phyloP scores from a whole-genome alignment of 2,113 vertebrate genomes.

The Gallinago media region DNA sequence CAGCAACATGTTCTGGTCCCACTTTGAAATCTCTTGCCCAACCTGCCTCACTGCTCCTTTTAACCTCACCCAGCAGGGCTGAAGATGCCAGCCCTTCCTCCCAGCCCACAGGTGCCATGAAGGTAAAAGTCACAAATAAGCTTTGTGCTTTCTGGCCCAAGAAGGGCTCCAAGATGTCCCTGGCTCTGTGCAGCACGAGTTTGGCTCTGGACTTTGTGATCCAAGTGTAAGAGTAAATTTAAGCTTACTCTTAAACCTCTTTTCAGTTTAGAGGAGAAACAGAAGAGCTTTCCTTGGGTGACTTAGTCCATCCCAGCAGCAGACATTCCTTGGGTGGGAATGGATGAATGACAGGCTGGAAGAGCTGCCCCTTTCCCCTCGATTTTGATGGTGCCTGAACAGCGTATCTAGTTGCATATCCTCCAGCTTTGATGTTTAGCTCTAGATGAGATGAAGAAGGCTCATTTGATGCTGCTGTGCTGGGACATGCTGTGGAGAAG shows the following conservation, averaged over 20 bases:
- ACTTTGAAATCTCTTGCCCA: background rate
- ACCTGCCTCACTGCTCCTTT: background rate
- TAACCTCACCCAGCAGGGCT: background rate
- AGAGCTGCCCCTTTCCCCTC: background rate
- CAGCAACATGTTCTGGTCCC: background rate
- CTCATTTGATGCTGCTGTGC: background rate
- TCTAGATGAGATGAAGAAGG: background rate
- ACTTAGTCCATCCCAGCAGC: background rate
- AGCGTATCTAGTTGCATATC: background rate
- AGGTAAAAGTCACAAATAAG: background rate
- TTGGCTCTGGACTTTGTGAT: background rate
- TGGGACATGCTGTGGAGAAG: background rate
- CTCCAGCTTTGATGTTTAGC: background rate
- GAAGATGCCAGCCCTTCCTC: accelerated
- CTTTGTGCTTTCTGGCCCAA: background rate
- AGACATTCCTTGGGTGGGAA: background rate
- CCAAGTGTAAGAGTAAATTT: background rate
- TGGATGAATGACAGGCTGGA: accelerated
- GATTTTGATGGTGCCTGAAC: background rate
- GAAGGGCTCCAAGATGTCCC: accelerated
- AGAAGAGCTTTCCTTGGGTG: background rate
- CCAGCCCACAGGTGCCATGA: background rate
- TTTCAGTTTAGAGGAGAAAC: background rate
- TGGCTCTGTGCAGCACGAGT: background rate
- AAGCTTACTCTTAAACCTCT: background rate